A percentile compares a stretch with the other conserved stretches of the same genome.
Conservation (phyloP, 2,888 invertebrate species). For the Leptinotarsa tumamoca region DNA sequence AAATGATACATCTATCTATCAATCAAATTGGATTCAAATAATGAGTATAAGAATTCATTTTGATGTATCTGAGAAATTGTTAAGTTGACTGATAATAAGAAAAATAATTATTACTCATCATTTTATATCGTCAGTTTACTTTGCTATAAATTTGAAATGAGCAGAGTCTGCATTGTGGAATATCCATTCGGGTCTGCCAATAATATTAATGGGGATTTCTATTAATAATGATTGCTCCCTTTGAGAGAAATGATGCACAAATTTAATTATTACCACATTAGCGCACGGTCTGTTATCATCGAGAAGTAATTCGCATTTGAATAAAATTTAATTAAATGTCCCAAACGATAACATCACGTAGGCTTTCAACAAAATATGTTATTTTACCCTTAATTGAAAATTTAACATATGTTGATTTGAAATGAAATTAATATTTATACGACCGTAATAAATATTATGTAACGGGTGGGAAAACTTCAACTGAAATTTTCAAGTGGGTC, state of each 20-base stretch:
- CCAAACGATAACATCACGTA: slow-evolving; percentile 47
- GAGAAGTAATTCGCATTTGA: slow-evolving; percentile 55
- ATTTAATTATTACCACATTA: slow-evolving; percentile 60
- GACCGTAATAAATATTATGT: neutral
- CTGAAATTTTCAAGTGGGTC: too few species aligned
- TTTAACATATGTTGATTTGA: slow-evolving; percentile 24
- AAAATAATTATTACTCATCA: neutral
- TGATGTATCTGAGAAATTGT: neutral
- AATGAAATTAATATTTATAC: neutral
- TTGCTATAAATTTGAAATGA: slow-evolving; percentile 8
- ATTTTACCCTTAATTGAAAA: slow-evolving; percentile 33
- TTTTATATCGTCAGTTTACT: neutral
- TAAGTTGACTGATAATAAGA: neutral
- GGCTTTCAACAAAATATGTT: slow-evolving; percentile 47
- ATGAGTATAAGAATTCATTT: neutral
- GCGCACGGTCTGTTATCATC: slow-evolving; percentile 49
- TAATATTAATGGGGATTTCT: slow-evolving; percentile 47
- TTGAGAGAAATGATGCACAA: slow-evolving; percentile 53
- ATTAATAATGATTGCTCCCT: slow-evolving; percentile 47
- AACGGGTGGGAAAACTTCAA: neutral
- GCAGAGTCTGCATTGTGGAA: slow-evolving; percentile 6
- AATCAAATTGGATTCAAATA: too few species aligned
- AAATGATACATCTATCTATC: too few species aligned
- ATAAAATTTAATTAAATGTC: slow-evolving; percentile 55
- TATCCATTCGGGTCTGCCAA: slow-evolving; percentile 28